These are phyloP conservation scores for Cardinalis cardinalis DNA, from an alignment of 2,113 vertebrate species.

Conservation along the genomic window DNA sequence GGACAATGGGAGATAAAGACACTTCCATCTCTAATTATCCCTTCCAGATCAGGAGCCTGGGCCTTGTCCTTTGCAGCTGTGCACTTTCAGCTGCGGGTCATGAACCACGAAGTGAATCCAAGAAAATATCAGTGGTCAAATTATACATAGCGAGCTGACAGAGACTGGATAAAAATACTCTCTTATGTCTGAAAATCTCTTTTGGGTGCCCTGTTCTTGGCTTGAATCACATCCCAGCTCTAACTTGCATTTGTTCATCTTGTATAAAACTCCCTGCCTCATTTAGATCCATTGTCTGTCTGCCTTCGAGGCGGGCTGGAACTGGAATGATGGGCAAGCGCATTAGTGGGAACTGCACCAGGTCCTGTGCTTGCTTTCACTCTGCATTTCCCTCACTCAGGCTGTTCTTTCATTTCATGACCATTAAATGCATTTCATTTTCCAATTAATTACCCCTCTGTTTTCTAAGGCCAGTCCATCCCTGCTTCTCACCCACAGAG, in stretches of 20 bases:
- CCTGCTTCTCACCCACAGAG: not conserved
- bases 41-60: not conserved
- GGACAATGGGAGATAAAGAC: not conserved
- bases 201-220: not conserved
- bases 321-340: not conserved
- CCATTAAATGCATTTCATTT: not conserved
- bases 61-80: not conserved
- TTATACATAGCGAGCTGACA: not conserved
- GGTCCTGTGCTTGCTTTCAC: not conserved
- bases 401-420: not conserved
- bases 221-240: not conserved
- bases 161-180: not conserved
- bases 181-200: not conserved
- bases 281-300: not conserved
- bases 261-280: not conserved
- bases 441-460: not conserved
- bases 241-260: not conserved
- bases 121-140: not conserved
- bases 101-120: not conserved
- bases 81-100: not conserved
- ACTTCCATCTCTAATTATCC: not conserved
- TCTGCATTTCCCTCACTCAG: not conserved
- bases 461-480: not conserved
- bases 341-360: not conserved
- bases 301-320: not conserved